Base-by-base conservation (phyloP, 2,113 vertebrate species). In the Tetrax tetrax region DNA sequence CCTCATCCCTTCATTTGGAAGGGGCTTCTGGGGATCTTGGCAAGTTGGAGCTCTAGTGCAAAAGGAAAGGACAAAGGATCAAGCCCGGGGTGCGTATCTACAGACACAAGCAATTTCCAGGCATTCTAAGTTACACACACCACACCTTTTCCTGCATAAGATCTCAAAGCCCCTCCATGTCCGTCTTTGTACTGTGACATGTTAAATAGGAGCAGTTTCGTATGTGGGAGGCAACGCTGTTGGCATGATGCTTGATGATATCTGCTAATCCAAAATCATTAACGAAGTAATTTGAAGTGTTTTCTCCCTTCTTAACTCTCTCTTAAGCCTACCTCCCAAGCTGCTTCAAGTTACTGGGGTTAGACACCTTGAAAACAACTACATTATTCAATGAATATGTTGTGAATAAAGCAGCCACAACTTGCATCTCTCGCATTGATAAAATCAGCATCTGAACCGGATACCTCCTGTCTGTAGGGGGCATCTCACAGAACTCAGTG, bases 401-500 rank as follows among this genome's bases (percentile, higher is more conserved):
- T 16, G 4, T n/a, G 24, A 93, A 41, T 37, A 81, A 70, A 6
- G 0, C 50, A 93, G 17, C 8, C 24, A 82, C 24, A 87, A 24
- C 21, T 51, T 53, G 11, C 31, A 69, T n/a, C 37, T 93, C 68
- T 72, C 80, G 21, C 19, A 53, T 19, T 79, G 31, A 27, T 35
- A 37, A 76, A 53, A 2, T 41, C 56, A 91, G 9, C 25, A 33
- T 64, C 10, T 14, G 56, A 53, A 29, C 16, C 47, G 57, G 38
- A 57, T 21, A 31, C 4, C 33, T 57, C 35, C 68, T 43, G 9
- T 56, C 12, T 5, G 4, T 37, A 78, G 17, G 75, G 23, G 29
- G 9, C 37, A 14, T 77, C 37, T 63, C 2, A 1, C 25, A 85
- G 57, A 80, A 65, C 1, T 4, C 3, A 0, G 4, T 28, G 28